phyloP scores from a whole-genome alignment of 2,888 invertebrate species.

The Heliothis peltigera region DNA sequence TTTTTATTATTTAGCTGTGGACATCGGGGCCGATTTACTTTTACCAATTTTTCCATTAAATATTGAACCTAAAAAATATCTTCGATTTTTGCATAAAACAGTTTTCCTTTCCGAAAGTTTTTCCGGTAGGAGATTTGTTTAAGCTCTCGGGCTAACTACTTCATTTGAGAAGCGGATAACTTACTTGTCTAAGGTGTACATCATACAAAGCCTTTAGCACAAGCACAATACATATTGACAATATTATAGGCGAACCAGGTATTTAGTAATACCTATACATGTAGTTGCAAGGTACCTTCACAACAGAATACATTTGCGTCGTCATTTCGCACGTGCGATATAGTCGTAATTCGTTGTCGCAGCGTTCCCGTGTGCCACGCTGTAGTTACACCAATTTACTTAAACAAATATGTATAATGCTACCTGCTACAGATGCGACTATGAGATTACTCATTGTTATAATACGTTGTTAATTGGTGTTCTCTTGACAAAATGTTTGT shows the following conservation, averaged over 20 bases:
- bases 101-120: background rate
- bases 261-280: background rate
- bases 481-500: slow-evolving; percentile 18
- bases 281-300: background rate
- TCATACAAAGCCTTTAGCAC: background rate
- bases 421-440: slow-evolving; percentile 44
- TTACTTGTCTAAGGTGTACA: background rate
- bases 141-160: background rate
- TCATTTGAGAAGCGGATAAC: background rate
- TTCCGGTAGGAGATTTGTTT: background rate
- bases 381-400: slow-evolving; percentile 69
- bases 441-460: slow-evolving; percentile 49
- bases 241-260: background rate
- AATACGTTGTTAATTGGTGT: slow-evolving; percentile 48
- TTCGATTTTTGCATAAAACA: background rate
- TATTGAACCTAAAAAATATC: background rate
- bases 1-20: slow-evolving; percentile 32
- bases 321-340: slow-evolving; percentile 45
- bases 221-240: background rate
- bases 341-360: slow-evolving; percentile 44
- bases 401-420: slow-evolving; percentile 65
- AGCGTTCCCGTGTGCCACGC: slow-evolving; percentile 34
- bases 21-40: slow-evolving; percentile 22
- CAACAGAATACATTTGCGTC: slow-evolving; percentile 36
- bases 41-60: no score